Base-by-base conservation (phyloP, 2,888 invertebrate species). In the Drosophila macrospina region DNA sequence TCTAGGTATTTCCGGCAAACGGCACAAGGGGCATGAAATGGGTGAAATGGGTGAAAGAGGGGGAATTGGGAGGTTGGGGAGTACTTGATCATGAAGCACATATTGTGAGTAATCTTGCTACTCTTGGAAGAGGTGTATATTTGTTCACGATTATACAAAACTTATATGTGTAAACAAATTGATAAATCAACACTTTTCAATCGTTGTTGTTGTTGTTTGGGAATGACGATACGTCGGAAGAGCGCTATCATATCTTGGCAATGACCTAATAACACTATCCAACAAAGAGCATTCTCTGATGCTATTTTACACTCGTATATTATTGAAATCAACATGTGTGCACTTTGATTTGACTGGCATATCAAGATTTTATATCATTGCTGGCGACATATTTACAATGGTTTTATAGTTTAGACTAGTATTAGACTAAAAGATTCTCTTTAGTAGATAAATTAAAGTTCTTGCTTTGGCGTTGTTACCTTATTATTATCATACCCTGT, bases 181-280 rank as follows among this genome's bases (percentile, higher is more conserved):
- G 55, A 34, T 34, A 44, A 44, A 47, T 57, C 37, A 47, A 57
- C 20, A 26, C 28, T 60, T 60, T 28, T 24, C 30, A 34, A 20
- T 20, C 20, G 20, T 20, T 20, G 13, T 30, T 51, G 16, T 15
- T 34, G 11, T 36, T 20, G 32, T 13, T 34, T 15, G 15, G 13
- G 13, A 13, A 48, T 63, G 42, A 59, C 57, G 65, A 52, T 65
- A 70, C 50, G 50, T 15, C 8, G 15, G 15, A 55, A 50, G 16
- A 13, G 20, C 10, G 64, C 57, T 64, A 44, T 70, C 34, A 50
- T 71, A 51, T 57, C 56, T 72, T 54, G 50, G 42, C 52, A 72
- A 61, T 72, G 73, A 72, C 42, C 56, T 61, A 72, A 72, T 52
- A 36, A 68, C 56, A 41, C 62, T 44, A 8, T 0, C 0, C 30